These are phyloP conservation scores for Celastrina argiolus DNA, from an alignment of 2,888 invertebrate species.

Conservation along the genomic window DNA sequence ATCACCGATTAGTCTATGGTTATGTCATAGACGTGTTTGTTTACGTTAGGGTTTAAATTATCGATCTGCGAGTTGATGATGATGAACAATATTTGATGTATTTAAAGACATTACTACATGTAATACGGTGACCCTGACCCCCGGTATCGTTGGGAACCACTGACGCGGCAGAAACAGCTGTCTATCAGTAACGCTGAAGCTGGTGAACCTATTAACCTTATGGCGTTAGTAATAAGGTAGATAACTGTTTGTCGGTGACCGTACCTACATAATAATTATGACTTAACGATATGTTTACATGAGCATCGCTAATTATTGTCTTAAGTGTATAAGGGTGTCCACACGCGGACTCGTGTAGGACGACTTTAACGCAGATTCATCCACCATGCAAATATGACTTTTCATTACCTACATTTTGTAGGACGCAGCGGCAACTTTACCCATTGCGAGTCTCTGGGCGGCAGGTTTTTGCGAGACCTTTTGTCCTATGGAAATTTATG, in stretches of 20 bases:
- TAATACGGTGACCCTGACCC: background rate
- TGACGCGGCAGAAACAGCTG: constrained; percentile 8
- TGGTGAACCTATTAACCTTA: background rate
- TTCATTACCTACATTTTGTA: too few relatives aligned
- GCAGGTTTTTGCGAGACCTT: too few relatives aligned
- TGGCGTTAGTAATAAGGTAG: background rate
- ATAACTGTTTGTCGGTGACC: background rate
- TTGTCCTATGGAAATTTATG: too few relatives aligned
- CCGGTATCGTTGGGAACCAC: background rate
- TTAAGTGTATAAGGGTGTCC: too few relatives aligned
- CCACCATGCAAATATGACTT: too few relatives aligned
- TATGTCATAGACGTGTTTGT: too few relatives aligned
- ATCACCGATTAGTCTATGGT: too few relatives aligned
- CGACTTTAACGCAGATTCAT: too few relatives aligned
- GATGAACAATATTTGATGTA: background rate
- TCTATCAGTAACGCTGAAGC: background rate
- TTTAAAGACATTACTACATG: background rate
- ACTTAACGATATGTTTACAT: constrained; percentile 6
- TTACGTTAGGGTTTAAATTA: too few relatives aligned
- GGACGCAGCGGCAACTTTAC: too few relatives aligned
- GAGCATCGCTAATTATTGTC: background rate
- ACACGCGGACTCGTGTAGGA: too few relatives aligned
- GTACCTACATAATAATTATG: background rate
- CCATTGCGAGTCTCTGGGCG: too few relatives aligned
- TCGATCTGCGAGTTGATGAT: background rate